Conservation (phyloP, 1,140 invertebrate genomes). For the Potamilus streckersoni region DNA sequence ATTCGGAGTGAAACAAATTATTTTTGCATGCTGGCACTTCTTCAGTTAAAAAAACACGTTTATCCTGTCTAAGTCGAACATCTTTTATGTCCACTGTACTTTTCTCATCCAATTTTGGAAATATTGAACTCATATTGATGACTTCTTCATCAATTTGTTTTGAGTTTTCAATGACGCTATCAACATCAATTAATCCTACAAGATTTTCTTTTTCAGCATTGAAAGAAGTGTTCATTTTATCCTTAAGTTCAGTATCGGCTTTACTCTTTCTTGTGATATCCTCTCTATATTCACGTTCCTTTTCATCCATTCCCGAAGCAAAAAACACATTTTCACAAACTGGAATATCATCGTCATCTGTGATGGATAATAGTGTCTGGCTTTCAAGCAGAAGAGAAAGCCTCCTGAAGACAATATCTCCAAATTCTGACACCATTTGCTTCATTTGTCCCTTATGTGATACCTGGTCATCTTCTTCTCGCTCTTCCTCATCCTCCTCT, state of each 20-base stretch:
- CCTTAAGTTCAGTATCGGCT: background rate
- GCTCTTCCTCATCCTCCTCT: conserved; percentile 17
- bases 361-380: background rate
- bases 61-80: no score
- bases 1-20: no score
- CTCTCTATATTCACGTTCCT: conserved; percentile 11
- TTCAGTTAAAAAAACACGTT: no score
- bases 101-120: no score
- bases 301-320: background rate
- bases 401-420: conserved; percentile 25
- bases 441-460: background rate
- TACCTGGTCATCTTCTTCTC: conserved; percentile 7
- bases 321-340: background rate
- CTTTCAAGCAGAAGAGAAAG: conserved; percentile 19
- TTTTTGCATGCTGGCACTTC: no score
- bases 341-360: background rate
- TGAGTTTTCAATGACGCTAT: no score
- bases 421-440: conserved; percentile 25
- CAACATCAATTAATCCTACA: background rate
- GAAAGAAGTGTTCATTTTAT: background rate
- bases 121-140: no score
- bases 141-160: no score
- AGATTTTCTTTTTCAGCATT: no score
- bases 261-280: background rate
- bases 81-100: no score